phyloP scores from a whole-genome alignment of 2,888 invertebrate species.

The Drosophila colorata region DNA sequence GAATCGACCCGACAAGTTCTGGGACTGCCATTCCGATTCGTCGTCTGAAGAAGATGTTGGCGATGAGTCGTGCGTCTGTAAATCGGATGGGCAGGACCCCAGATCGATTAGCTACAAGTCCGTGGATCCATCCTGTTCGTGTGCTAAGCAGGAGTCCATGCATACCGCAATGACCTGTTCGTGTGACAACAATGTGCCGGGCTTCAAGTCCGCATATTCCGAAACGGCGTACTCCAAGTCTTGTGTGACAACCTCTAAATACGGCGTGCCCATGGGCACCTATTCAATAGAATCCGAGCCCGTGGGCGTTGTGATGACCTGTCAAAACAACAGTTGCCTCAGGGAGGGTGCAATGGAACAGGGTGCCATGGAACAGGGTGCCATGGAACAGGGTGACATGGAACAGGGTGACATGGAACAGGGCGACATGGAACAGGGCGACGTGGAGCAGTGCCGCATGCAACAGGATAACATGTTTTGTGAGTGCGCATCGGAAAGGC shows the following conservation, averaged over 20 bases:
- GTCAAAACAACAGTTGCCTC: not conserved
- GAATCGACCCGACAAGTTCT: slow-evolving; percentile 15
- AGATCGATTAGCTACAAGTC: not conserved
- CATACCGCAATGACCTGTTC: not conserved
- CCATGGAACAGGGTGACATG: too few species aligned
- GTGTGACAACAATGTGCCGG: not conserved
- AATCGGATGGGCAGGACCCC: not conserved
- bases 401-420: too few species aligned
- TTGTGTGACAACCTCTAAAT: slow-evolving; percentile 15
- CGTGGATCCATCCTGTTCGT: not conserved
- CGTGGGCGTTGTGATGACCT: slow-evolving; percentile 20
- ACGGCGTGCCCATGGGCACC: not conserved
- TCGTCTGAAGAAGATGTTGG: slow-evolving; percentile 18
- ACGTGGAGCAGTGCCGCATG: not conserved
- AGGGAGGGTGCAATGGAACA: not conserved
- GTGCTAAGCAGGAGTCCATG: not conserved
- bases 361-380: not conserved
- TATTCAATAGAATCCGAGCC: not conserved
- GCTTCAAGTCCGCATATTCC: not conserved
- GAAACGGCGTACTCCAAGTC: slow-evolving; percentile 4
- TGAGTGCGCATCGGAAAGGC: not conserved
- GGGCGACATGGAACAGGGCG: not conserved
- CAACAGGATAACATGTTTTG: not conserved
- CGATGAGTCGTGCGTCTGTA: not conserved
- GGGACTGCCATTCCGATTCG: slow-evolving; percentile 27